Evolutionary conservation across 2,113 vertebrate genomes (phyloP).

Genomic region (Gymnogyps californianus): DNA sequence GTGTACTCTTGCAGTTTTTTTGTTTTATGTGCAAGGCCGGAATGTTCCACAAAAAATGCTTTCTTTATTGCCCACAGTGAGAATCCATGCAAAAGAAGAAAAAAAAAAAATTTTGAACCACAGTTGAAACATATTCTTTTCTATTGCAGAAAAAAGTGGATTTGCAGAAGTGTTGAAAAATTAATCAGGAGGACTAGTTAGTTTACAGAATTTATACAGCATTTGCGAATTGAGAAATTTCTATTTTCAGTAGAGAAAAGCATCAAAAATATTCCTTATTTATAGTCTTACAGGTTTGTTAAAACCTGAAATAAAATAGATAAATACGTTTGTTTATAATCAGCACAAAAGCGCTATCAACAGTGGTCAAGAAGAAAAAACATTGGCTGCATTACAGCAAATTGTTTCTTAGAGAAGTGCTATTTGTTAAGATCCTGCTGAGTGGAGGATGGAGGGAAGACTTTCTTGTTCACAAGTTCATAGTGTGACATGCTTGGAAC

Average conservation of each 20-base stretch:
- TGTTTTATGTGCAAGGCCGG: neutral
- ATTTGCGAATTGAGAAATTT: neutral
- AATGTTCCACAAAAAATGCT: neutral
- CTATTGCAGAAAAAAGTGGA: neutral
- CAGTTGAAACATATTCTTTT: neutral
- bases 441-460: neutral
- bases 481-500: neutral
- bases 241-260: neutral
- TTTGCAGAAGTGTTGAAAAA: neutral
- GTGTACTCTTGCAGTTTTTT: neutral
- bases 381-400: neutral
- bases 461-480: neutral
- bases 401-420: neutral
- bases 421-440: neutral
- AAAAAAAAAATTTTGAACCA: neutral
- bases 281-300: neutral
- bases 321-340: neutral
- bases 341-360: accelerated
- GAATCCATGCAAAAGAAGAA: neutral
- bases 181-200: neutral
- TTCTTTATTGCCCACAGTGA: neutral
- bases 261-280: neutral
- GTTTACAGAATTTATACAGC: neutral
- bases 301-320: neutral
- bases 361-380: neutral